Evolutionary conservation across 1,140 invertebrate species (phyloP), one percentile per base, ranked within the genome.

Genomic region (Lasioglossum baleicum): DNA sequence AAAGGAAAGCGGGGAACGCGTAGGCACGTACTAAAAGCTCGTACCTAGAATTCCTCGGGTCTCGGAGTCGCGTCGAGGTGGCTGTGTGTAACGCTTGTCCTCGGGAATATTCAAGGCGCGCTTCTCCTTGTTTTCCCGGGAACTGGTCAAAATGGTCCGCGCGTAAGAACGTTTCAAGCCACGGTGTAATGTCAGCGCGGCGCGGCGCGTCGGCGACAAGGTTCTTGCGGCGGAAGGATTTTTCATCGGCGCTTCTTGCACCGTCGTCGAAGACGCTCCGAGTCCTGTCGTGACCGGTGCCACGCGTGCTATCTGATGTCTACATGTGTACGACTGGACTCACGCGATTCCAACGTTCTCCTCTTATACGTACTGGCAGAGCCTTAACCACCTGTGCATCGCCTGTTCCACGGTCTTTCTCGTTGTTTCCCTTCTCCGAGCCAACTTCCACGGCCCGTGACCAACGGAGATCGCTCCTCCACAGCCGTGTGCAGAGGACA

Each of bases 261-360:
- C 22, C 67, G 74, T 67, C 76, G 83, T 80, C 83, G 77, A 86
- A 81, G 85, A 83, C 85, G 61, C 81, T 73, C 44, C 71, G 17
- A 83, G 85, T 73, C 51, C 81, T 87, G 86, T 89, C 88, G 88
- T 89, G 88, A 89, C 86, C 83, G 77, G 65, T 87, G 83, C 87
- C 81, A 89, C 88, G 88, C 82, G 87, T 82, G 80, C 72, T 85
- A 88, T 89, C 88, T 88, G 87, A 89, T 89, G 88, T 88, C 81
- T 90, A 90, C 88, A 88, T 87, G 88, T 89, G 89, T 88, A 88
- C 76, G 68, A 80, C 71, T 83, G 60, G 60, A 71, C 88, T 89
- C 88, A 89, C 88, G 88, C 88, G 88, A 89, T 88, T 83, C 83
- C 78, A 87, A 81, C 83, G 77, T 79, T 83, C 77, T 83, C 83